Evolutionary conservation across 2,888 invertebrate genomes (phyloP).

Genomic region (Orthonevra nobilis): DNA sequence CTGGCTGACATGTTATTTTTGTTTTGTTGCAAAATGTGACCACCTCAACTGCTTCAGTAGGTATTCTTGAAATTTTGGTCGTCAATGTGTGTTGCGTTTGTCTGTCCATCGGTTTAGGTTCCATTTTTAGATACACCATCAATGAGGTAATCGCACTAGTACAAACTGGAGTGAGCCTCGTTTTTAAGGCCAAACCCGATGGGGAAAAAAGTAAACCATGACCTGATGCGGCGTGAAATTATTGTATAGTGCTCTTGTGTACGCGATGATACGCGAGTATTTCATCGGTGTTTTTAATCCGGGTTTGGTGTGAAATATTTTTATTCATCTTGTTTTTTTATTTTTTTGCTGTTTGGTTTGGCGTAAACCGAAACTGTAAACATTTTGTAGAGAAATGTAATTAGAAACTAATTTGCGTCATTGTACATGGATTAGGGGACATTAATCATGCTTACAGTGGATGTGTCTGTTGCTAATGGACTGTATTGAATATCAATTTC

Average conservation of each 20-base stretch:
- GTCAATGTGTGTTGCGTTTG: slow-evolving; percentile 22
- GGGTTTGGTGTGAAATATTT: slow-evolving; percentile 32
- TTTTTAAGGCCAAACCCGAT: slow-evolving; percentile 35
- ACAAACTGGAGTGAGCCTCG: slow-evolving; percentile 7
- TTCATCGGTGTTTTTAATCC: slow-evolving; percentile 26
- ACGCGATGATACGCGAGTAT: neutral
- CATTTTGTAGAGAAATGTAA: slow-evolving; percentile 35
- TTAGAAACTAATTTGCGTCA: slow-evolving; percentile 41
- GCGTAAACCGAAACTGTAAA: slow-evolving; percentile 5
- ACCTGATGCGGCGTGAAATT: slow-evolving; percentile 46
- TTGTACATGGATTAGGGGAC: slow-evolving; percentile 13
- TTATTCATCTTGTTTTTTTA: slow-evolving; percentile 1
- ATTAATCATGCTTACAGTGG: slow-evolving; percentile 30
- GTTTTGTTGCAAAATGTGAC: slow-evolving; percentile 6
- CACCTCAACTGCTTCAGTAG: neutral
- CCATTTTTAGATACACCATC: slow-evolving; percentile 41
- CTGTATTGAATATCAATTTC: slow-evolving; percentile 8
- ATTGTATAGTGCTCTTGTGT: neutral
- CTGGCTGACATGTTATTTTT: slow-evolving; percentile 21
- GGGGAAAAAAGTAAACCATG: slow-evolving; percentile 49
- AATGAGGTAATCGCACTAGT: slow-evolving; percentile 62
- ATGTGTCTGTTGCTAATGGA: neutral
- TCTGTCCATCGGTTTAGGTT: slow-evolving; percentile 14
- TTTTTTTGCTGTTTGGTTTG: neutral
- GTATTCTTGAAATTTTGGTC: slow-evolving; percentile 48